phyloP scores from a whole-genome alignment of 2,797 vertebrate genomes.

The Cuniculus paca region DNA sequence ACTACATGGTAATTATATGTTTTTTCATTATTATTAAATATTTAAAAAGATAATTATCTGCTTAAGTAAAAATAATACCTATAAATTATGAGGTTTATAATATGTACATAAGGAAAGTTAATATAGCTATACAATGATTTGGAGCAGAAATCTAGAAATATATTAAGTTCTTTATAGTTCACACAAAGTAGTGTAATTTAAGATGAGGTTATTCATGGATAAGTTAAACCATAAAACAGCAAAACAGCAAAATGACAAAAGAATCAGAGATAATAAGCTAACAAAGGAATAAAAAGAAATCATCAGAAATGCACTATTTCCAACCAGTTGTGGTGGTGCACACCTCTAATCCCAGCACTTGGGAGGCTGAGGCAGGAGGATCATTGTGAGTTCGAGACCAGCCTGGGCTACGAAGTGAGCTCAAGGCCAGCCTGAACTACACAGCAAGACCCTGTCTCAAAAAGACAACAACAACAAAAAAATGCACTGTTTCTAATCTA shows the following conservation, averaged over 20 bases:
- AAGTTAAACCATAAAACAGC: not conserved
- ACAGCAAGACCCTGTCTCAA: no score
- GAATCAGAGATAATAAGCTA: not conserved
- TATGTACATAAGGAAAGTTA: not conserved
- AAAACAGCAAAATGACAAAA: conserved; percentile 1
- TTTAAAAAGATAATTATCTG: not conserved
- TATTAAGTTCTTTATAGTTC: not conserved
- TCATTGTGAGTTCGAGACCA: no score
- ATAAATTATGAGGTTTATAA: not conserved
- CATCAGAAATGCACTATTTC: not conserved
- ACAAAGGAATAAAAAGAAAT: conserved; percentile 8
- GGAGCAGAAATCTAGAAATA: not conserved
- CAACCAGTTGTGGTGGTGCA: no score
- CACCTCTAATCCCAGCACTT: no score
- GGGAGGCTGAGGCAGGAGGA: no score
- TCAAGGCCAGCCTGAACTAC: no score
- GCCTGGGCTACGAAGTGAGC: no score
- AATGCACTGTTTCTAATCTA: conserved; percentile 16
- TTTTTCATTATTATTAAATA: not conserved
- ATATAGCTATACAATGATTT: not conserved
- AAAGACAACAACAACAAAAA: no score
- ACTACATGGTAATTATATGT: not conserved
- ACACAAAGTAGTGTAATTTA: not conserved
- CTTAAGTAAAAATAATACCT: conserved; percentile 13
- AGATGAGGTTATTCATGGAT: not conserved